These are phyloP conservation scores for Hyles vespertilio DNA, from an alignment of 1,140 invertebrate genomes.

Conservation along the genomic window DNA sequence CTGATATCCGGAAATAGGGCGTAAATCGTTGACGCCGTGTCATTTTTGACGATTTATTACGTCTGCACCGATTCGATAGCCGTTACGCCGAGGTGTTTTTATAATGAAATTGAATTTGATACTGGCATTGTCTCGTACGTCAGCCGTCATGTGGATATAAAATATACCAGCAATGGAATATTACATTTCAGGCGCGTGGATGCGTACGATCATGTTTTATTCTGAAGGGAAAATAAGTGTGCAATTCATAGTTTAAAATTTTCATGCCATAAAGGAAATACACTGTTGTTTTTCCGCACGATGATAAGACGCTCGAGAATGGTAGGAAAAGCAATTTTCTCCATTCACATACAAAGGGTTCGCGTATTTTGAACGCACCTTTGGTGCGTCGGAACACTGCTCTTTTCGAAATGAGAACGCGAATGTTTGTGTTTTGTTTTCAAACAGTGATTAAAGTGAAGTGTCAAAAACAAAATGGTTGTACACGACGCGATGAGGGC, in stretches of 20 bases:
- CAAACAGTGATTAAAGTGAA: constrained; percentile 71
- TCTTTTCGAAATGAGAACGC: constrained; percentile 69
- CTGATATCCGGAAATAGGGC: constrained; percentile 46
- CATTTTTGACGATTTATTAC: constrained; percentile 47
- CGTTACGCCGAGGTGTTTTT: background rate
- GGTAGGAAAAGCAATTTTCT: constrained; percentile 46
- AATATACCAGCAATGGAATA: no score
- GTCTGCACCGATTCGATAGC: constrained; percentile 11
- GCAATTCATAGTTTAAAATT: no score
- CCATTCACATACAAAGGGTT: constrained; percentile 49
- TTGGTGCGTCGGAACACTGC: constrained; percentile 47
- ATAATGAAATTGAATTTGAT: background rate
- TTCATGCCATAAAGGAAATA: background rate
- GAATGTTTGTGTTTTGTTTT: constrained; percentile 60
- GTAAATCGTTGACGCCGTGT: constrained; percentile 51
- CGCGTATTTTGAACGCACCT: constrained; percentile 51
- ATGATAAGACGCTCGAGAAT: constrained; percentile 13
- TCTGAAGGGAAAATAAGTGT: no score
- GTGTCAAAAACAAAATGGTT: constrained; percentile 72
- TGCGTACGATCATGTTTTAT: no score
- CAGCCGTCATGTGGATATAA: no score
- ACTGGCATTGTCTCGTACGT: no score
- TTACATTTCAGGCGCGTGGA: no score
- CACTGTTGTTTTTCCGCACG: constrained; percentile 9
- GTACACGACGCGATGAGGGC: constrained; percentile 11